Base-by-base conservation (phyloP, 2,113 vertebrate species). In the Gracilinanus agilis region DNA sequence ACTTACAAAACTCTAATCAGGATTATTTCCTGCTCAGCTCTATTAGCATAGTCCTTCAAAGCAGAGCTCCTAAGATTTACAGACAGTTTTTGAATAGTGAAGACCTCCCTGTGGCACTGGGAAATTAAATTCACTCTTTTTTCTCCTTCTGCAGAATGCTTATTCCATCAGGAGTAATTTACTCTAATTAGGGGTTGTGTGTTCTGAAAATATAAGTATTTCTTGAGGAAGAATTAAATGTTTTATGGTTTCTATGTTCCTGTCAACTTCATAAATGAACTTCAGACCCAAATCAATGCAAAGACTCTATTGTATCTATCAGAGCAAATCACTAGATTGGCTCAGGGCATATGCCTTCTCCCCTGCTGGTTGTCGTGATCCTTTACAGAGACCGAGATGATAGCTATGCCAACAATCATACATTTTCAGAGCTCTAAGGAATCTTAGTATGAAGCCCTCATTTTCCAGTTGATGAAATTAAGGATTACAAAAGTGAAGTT, bases 121-220 rank as follows among this genome's bases (percentile, higher is more conserved):
- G 94, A 98, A 98, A 98, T 98, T 98, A 97, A 98, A 97, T 91
- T 98, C 96, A 54, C 94, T 97, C 96, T 75, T 96, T 96, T 98
- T 93, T 91, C 92, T 95, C 93, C 97, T 98, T 97, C 97, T 96
- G 95, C 95, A 97, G 96, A 97, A 97, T 93, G 83, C 95, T 98
- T 98, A 98, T 98, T 98, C 98, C 97, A 98, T 95, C 97, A 98
- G 97, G 98, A 97, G 94, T 98, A 97, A 98, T 98, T 98, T 98
- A 93, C 94, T 96, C 89, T 98, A 98, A 98, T 99, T 98, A 98
- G 96, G 95, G 96, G 54, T 53, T 97, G 88, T 97, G 96, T 96
- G 91, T 97, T 98, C 97, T 96, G 96, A 98, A 98, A 98, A 75
- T 97, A 54, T 91, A 98, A 97, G 96, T 58, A 93, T 96, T 98